phyloP scores from a whole-genome alignment of 2,888 invertebrate species.

The Lithophane socia region DNA sequence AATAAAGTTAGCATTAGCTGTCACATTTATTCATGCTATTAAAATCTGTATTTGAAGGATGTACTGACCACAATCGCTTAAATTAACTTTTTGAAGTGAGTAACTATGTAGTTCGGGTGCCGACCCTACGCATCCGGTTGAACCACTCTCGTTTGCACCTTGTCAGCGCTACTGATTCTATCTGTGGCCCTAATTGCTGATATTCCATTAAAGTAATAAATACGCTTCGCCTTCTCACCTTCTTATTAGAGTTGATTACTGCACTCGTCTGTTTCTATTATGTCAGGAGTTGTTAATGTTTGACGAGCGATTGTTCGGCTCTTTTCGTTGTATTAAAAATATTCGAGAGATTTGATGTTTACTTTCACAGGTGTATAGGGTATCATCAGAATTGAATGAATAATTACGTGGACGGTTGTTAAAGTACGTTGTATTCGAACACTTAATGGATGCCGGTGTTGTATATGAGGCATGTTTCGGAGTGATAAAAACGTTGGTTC shows the following conservation, averaged over 20 bases:
- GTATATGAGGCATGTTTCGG: conserved; percentile 64
- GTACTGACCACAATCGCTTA: conserved; percentile 69
- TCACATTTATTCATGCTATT: conserved; percentile 64
- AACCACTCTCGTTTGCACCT: conserved; percentile 89
- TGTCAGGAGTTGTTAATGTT: conserved; percentile 85
- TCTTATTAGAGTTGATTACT: conserved; percentile 87
- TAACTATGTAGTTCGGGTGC: conserved; percentile 63
- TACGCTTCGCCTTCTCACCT: conserved; percentile 87
- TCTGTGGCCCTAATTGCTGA: conserved; percentile 88
- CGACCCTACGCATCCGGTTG: conserved; percentile 84
- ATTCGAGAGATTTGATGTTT: conserved; percentile 80
- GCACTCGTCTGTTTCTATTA: conserved; percentile 86
- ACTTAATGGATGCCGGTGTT: conserved; percentile 69
- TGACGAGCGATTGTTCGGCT: conserved; percentile 81
- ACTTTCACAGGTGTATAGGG: conserved; percentile 76
- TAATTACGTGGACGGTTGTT: conserved; percentile 74
- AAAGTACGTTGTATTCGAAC: conserved; percentile 69
- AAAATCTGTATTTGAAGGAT: conserved; percentile 67
- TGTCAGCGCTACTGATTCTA: conserved; percentile 89
- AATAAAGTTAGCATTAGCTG: conserved; percentile 67
- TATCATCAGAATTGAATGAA: conserved; percentile 77
- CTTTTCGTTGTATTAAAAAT: conserved; percentile 79
- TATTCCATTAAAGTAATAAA: conserved; percentile 90
- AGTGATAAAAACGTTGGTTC: conserved; percentile 59
- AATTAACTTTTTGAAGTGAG: conserved; percentile 64